Evolutionary conservation across 2,113 vertebrate species (phyloP).

Genomic region (Falcunculus frontatus): DNA sequence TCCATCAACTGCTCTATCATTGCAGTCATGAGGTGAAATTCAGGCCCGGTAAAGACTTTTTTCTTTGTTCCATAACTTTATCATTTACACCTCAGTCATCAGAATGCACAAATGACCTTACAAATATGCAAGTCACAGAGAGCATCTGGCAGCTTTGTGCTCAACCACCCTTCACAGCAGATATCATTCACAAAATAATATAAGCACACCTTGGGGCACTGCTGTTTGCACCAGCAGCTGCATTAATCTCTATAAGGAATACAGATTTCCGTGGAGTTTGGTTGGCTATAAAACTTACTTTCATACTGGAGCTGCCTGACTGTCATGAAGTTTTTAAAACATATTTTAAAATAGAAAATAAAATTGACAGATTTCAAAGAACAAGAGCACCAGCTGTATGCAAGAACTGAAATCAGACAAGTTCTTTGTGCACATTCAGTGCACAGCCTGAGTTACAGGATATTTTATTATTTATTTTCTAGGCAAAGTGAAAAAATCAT

Average conservation of each 20-base stretch:
- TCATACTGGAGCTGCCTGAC: not conserved
- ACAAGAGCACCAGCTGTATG: not conserved
- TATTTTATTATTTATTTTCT: not conserved
- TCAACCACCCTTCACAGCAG: not conserved
- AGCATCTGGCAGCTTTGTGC: conserved; percentile 26
- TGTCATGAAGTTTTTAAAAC: not conserved
- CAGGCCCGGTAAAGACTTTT: not conserved
- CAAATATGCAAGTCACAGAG: conserved; percentile 16
- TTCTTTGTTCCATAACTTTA: not conserved
- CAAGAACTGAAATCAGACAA: not conserved
- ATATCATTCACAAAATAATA: not conserved
- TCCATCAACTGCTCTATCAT: not conserved
- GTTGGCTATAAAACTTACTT: not conserved
- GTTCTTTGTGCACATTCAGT: not conserved
- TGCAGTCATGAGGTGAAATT: not conserved
- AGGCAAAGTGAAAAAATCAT: not conserved
- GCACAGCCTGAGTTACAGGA: not conserved
- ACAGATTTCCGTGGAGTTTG: not conserved
- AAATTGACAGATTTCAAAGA: not conserved
- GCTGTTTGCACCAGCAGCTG: not conserved
- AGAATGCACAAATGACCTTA: not conserved
- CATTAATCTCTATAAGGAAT: not conserved
- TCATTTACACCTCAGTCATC: not conserved
- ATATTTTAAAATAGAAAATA: not conserved
- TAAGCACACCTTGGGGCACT: not conserved